Evolutionary conservation across 2,113 vertebrate species (phyloP), one percentile per base, ranked within the genome.

Genomic region (Peromyscus maniculatus): DNA sequence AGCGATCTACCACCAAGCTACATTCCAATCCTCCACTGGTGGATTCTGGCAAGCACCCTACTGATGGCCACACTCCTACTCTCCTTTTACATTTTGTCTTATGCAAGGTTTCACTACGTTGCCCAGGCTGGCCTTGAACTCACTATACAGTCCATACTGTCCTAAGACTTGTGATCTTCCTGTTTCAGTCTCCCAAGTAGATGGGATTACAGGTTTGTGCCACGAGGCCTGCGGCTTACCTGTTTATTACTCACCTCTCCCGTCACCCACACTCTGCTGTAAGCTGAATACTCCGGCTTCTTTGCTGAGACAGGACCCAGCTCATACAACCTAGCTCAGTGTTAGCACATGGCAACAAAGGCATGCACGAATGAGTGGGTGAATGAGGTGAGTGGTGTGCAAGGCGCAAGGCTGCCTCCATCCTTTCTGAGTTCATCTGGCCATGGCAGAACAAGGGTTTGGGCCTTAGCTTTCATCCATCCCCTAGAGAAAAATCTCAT

Each of bases 261-360:
- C 24, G 11, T 26, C 2, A 33, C 31, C 74, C 62, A 80, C 1
- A 6, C 36, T 7, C 31, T 3, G 26, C 75, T 33, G 3, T 26
- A 15, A n/a, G 33, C 75, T 1, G 8, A 62, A 3, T 0, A 5
- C 21, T 16, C 80, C 26, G 33, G 28, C 62, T 69, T 62, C 33
- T 16, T 87, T 3, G 11, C 55, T 0, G 46, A 66, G 24, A 28
- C 16, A 52, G 82, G 43, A 26, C 13, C 80, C 39, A 24, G 79
- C 0, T 16, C 43, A 4, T 0, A 7, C 28, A 64, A 26, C 3
- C 80, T 39, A n/a, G 39, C 13, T 46, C 33, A 7, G 33, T 13
- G 59, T 57, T 49, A 57, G 28, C 10, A 9, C 21, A 1, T 0
- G 16, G 59, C 13, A 33, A 31, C 1, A 4, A 7, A 9, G 1